Percentiles rank a stretch among this genome's conserved stretches.
Conservation (phyloP, 2,888 invertebrate species). For the Pseudolycoriella hygida region DNA sequence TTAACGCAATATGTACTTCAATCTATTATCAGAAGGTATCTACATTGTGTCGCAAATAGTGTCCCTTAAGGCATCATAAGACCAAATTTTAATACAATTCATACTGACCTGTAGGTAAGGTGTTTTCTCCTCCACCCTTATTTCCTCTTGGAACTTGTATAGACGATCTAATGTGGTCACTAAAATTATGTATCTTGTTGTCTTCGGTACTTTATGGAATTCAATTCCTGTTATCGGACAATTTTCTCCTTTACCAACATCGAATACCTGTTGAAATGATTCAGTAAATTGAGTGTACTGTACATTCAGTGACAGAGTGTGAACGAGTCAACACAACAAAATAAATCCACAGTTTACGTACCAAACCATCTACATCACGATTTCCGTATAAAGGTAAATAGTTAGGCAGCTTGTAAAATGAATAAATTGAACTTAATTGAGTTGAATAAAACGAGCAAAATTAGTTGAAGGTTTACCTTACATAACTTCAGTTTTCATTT, state of each 20-base stretch:
- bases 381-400: constrained; percentile 55
- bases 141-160: constrained; percentile 73
- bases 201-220: constrained; percentile 53
- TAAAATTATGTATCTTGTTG: constrained; percentile 62
- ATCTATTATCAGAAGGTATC: too few relatives aligned
- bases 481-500: too few relatives aligned
- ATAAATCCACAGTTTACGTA: too few relatives aligned
- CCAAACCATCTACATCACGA: constrained; percentile 59
- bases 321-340: too few relatives aligned
- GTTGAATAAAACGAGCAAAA: constrained; percentile 9
- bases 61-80: too few relatives aligned
- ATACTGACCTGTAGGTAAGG: constrained; percentile 27
- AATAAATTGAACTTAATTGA: constrained; percentile 9
- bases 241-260: constrained; percentile 59
- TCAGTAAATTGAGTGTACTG: constrained; percentile 6
- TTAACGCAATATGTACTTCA: too few relatives aligned
- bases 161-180: constrained; percentile 68
- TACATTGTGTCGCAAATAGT: too few relatives aligned
- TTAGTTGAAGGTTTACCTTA: too few relatives aligned
- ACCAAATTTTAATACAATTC: too few relatives aligned
- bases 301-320: not conserved
- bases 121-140: constrained; percentile 59
- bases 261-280: constrained; percentile 49
- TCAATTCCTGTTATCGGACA: constrained; percentile 78
- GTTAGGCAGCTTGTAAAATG: constrained; percentile 46